Evolutionary conservation across 2,888 invertebrate genomes (phyloP), one percentile per base, ranked within the genome.

Genomic region (Meiosimyza platycephala): DNA sequence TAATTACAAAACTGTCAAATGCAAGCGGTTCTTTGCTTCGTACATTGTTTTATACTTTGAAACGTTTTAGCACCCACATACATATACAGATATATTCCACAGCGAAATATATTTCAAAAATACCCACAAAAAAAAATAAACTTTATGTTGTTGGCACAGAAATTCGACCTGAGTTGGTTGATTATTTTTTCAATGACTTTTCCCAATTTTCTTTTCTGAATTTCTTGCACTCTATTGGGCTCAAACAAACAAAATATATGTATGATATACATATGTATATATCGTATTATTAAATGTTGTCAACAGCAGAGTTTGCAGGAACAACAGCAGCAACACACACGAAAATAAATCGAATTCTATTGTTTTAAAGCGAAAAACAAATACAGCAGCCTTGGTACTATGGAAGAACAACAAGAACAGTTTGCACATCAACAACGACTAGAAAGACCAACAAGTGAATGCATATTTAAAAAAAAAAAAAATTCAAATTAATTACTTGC

Each of bases 1-100:
- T 86, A 86, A 86, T 86, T 86, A 86, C 85, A 83, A 86, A 86
- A 84, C 87, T 86, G 86, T 87, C 86, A 86, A 85, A 81, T 82
- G 85, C 86, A 86, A 83, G 82, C 83, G 82, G 81, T 82, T 82
- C 80, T 80, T 59, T 68, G 76, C 75, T 52, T 22, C 28, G 51
- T 18, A 51, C 64, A 11, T 64, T 64, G 18, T 50, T 64, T 64
- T 64, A 28, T 40, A 33, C 60, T 15, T 22, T 60, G 11, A 13
- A 54, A 16, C 54, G 60, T 12, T 33, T 60, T 28, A 28, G 28
- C 22, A 60, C 6, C 16, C 47, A 67, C 16, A 50, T 33, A 51
- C 12, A n/a, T 22, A 22, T n/a, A 33, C 60, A 33, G 28, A 22
- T 28, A 60, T 60, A 60, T 50, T 15, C 57, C 2, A 7, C 40